Evolutionary conservation across 1,140 invertebrate species (phyloP).

Genomic region (Drosophila tristis): DNA sequence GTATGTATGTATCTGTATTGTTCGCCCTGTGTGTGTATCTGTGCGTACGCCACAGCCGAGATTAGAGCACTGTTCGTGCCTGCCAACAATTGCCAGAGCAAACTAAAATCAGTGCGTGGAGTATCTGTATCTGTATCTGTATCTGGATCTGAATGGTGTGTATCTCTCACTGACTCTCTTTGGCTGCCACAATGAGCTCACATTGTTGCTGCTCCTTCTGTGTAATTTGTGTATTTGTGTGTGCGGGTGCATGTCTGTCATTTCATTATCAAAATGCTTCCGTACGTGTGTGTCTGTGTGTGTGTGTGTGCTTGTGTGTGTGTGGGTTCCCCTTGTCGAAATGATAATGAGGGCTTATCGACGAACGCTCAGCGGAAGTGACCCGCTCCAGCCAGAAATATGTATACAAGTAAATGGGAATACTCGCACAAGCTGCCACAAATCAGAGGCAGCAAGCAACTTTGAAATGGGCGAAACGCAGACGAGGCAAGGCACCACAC

Average conservation of each 20-base stretch:
- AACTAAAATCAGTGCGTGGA: conserved; percentile 77
- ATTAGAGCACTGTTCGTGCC: conserved; percentile 74
- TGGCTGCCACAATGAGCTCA: conserved; percentile 71
- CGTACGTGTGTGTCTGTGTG: neutral
- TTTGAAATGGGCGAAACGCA: conserved; percentile 6
- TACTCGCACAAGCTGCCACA: neutral
- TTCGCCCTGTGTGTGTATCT: conserved; percentile 12
- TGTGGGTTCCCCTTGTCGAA: conserved; percentile 33
- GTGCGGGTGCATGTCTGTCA: conserved; percentile 77
- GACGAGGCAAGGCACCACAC: neutral
- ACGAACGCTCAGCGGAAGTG: conserved; percentile 29
- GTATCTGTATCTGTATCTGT: conserved; percentile 59
- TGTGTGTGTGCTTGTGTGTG: neutral
- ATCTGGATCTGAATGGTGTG: conserved; percentile 27
- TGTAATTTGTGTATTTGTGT: conserved; percentile 31
- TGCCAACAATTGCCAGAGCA: conserved; percentile 64
- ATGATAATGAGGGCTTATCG: conserved; percentile 80
- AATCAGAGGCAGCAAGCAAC: conserved; percentile 29
- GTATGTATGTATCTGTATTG: conserved; percentile 26
- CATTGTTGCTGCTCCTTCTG: conserved; percentile 51
- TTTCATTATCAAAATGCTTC: conserved; percentile 71
- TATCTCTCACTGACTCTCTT: conserved; percentile 14
- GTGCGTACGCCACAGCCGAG: conserved; percentile 59
- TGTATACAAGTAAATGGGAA: neutral
- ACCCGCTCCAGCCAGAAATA: conserved; percentile 14